Conservation (phyloP, 2,888 invertebrate species). For the Agrotis puta region DNA sequence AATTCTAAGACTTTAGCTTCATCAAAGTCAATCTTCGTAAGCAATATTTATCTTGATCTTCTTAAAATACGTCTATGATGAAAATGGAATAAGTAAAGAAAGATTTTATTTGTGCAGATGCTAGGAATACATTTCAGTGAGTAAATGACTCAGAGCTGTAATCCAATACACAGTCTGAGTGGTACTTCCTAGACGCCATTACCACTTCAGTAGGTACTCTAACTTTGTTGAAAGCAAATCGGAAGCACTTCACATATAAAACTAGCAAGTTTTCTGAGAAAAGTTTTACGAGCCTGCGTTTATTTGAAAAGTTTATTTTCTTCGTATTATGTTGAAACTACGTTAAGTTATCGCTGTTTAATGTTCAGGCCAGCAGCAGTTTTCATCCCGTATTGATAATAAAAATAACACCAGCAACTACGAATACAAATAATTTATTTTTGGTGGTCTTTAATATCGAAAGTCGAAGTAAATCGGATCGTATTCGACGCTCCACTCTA, state of each 20-base stretch:
- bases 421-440: not conserved
- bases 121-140: not conserved
- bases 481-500: not conserved
- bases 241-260: slow-evolving; percentile 19
- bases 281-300: not conserved
- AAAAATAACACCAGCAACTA: not conserved
- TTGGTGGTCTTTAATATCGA: not conserved
- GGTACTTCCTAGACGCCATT: slow-evolving; percentile 22
- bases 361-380: not conserved
- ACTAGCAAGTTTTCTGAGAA: slow-evolving; percentile 3
- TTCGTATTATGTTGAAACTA: not conserved
- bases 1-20: not conserved
- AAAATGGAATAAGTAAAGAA: slow-evolving; percentile 14
- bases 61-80: no score
- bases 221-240: slow-evolving; percentile 24
- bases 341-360: not conserved
- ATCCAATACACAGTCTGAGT: slow-evolving; percentile 33
- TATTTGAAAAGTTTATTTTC: not conserved
- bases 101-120: not conserved
- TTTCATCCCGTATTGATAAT: not conserved
- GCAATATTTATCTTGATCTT: no score
- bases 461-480: not conserved
- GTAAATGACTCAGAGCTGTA: slow-evolving; percentile 37
- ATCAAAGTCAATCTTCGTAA: not conserved
- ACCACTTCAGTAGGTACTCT: slow-evolving; percentile 7